These are phyloP conservation scores for Lithobates pipiens DNA, from an alignment of 2,797 vertebrate genomes.

Conservation along the genomic window DNA sequence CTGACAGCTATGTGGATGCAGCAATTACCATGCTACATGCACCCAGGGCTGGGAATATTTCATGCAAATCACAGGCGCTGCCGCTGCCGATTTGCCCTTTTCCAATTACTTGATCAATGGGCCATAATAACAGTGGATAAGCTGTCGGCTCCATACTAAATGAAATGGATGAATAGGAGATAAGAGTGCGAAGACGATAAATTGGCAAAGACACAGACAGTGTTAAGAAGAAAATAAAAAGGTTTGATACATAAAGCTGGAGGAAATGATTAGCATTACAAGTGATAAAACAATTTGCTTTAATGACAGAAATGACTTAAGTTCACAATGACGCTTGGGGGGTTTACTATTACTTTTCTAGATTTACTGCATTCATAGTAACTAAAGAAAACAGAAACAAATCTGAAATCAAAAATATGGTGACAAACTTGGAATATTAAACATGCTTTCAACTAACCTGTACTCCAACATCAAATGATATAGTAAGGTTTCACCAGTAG, in stretches of 20 bases:
- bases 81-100: constrained; percentile 69
- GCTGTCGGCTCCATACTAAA: constrained; percentile 58
- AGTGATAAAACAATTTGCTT: constrained; percentile 56
- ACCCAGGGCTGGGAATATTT: constrained; percentile 69
- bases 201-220: constrained; percentile 53
- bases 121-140: constrained; percentile 63
- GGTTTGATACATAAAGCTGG: constrained; percentile 48
- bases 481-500: too few relatives aligned
- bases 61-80: constrained; percentile 69
- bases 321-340: constrained; percentile 16
- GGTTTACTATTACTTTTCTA: neutral
- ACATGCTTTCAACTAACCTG: neutral
- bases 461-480: neutral
- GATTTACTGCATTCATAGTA: neutral
- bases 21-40: constrained; percentile 70
- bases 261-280: constrained; percentile 59
- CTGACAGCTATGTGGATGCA: constrained; percentile 71
- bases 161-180: constrained; percentile 66
- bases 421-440: neutral
- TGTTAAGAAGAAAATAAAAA: constrained; percentile 54
- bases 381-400: neutral
- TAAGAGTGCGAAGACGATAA: constrained; percentile 63
- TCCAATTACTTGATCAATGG: constrained; percentile 66
- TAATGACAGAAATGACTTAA: constrained; percentile 47
- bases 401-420: neutral